These are phyloP conservation scores for Belgica antarctica DNA, from an alignment of 2,888 invertebrate species.

Conservation along the genomic window DNA sequence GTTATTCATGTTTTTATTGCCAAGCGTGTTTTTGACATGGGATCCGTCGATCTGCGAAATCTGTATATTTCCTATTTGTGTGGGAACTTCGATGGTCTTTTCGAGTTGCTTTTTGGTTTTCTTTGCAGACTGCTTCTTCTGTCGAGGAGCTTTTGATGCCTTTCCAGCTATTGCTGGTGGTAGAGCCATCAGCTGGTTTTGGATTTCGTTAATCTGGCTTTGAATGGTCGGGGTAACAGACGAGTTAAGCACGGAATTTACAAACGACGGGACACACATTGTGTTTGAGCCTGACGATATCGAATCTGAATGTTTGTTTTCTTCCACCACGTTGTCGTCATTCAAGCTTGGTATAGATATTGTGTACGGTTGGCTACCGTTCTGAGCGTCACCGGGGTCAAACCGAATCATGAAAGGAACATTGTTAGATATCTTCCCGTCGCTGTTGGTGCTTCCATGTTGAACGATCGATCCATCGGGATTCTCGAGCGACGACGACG, in stretches of 20 bases:
- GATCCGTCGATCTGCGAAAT: slow-evolving; percentile 54
- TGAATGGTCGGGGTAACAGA: slow-evolving; percentile 46
- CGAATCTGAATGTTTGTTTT: background rate
- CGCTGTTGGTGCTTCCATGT: background rate
- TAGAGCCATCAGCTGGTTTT: slow-evolving; percentile 47
- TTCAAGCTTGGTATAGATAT: slow-evolving; percentile 52
- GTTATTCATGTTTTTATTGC: slow-evolving; percentile 48
- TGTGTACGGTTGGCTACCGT: slow-evolving; percentile 52
- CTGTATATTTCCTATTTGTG: slow-evolving; percentile 56
- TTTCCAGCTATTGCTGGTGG: slow-evolving; percentile 32
- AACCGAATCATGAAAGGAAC: slow-evolving; percentile 52
- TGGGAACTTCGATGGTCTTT: slow-evolving; percentile 50
- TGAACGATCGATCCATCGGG: slow-evolving; percentile 25
- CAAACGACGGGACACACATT: slow-evolving; percentile 46
- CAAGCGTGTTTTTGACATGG: slow-evolving; percentile 47
- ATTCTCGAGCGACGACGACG: slow-evolving; percentile 47
- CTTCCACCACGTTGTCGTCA: background rate
- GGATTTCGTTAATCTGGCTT: slow-evolving; percentile 48
- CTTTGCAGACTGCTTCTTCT: slow-evolving; percentile 40
- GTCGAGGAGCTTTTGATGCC: slow-evolving; percentile 32
- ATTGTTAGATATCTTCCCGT: slow-evolving; percentile 49
- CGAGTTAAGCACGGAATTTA: slow-evolving; percentile 45
- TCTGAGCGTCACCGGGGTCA: slow-evolving; percentile 50
- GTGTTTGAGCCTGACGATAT: slow-evolving; percentile 34
- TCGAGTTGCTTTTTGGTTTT: slow-evolving; percentile 40